phyloP scores from a whole-genome alignment of 64 coral and sea anemone species.

The Catalaphyllia jardinei region DNA sequence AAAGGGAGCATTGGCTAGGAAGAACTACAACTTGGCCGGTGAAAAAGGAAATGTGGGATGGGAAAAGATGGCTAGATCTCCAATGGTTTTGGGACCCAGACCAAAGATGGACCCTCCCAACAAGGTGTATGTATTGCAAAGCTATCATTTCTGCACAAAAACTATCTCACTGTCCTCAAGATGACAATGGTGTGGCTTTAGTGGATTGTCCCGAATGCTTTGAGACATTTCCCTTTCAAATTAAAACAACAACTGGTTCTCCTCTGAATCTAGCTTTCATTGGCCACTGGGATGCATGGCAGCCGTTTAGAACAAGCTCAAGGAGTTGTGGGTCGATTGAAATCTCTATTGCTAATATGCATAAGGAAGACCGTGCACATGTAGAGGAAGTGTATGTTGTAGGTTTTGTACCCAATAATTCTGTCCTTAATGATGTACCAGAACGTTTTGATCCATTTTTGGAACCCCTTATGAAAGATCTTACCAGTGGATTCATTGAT shows the following conservation, averaged over 20 bases:
- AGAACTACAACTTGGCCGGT: too few species aligned
- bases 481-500: conserved; percentile 36
- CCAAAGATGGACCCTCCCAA: too few species aligned
- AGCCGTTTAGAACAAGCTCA: conserved; percentile 53
- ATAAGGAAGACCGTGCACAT: conserved; percentile 23
- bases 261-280: conserved; percentile 54
- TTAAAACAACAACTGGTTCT: conserved; percentile 40
- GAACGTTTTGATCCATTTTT: conserved; percentile 33
- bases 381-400: conserved; percentile 51
- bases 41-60: too few species aligned
- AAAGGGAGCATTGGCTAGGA: too few species aligned
- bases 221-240: conserved; percentile 14
- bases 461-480: conserved; percentile 42
- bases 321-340: conserved; percentile 59
- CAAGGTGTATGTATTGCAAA: too few species aligned
- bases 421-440: conserved; percentile 16
- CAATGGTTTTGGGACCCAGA: too few species aligned
- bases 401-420: conserved; percentile 17
- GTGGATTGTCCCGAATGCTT: background rate
- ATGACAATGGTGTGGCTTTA: too few species aligned
- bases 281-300: conserved; percentile 63
- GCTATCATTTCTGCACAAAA: too few species aligned
- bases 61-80: too few species aligned
- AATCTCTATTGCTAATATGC: conserved; percentile 50
- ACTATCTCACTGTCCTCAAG: too few species aligned